Percentiles rank a stretch among this genome's conserved stretches.
Conservation (phyloP, 2,888 invertebrate genomes). For the Tetropium fuscum region DNA sequence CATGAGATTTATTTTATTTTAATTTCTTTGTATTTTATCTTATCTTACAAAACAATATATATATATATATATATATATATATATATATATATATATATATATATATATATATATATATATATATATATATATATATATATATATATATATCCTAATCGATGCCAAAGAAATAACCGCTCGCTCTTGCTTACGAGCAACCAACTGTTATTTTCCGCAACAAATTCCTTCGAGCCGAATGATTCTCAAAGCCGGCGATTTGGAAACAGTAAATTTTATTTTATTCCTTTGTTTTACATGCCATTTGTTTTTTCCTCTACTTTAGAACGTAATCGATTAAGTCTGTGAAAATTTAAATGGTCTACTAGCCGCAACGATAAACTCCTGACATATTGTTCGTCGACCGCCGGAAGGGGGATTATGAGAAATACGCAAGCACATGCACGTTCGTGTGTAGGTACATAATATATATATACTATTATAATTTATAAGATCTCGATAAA, state of each 20-base stretch:
- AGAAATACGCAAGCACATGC: no score
- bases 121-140: no score
- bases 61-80: no score
- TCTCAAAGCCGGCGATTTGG: constrained; percentile 56
- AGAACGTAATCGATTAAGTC: constrained; percentile 38
- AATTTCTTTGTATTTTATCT: no score
- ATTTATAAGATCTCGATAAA: no score
- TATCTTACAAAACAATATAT: no score
- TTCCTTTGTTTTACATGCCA: constrained; percentile 59
- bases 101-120: no score
- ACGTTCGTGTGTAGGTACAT: no score
- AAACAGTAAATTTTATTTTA: constrained; percentile 59
- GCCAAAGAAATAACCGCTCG: constrained; percentile 32
- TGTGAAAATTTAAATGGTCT: constrained; percentile 21
- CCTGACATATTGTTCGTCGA: constrained; percentile 1
- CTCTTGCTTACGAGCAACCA: constrained; percentile 44
- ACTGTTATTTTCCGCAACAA: constrained; percentile 55
- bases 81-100: no score
- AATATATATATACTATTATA: no score
- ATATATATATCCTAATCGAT: constrained; percentile 31
- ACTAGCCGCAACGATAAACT: constrained; percentile 8
- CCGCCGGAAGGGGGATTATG: no score
- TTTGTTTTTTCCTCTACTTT: constrained; percentile 53
- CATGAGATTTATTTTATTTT: no score
- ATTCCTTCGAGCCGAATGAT: constrained; percentile 51